A percentile compares a stretch with the other conserved stretches of the same genome.
phyloP scores from a whole-genome alignment of 2,888 invertebrate species.

The Drosophila antonietae region DNA sequence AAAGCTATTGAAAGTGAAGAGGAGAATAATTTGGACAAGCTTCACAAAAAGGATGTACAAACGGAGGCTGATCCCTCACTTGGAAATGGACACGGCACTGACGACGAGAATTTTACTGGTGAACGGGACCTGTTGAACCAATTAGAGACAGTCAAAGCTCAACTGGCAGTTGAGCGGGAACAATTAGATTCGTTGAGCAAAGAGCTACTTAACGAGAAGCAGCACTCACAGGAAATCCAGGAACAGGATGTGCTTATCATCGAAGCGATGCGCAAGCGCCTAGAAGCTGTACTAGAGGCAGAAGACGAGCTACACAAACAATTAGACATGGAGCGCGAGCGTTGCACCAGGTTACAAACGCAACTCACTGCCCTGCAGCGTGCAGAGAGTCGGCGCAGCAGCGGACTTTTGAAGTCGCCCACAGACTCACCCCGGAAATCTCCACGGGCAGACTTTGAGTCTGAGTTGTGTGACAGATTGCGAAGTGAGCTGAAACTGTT shows the following conservation, averaged over 20 bases:
- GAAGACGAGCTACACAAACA: constrained; percentile 88
- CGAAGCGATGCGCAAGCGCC: constrained; percentile 87
- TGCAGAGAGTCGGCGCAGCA: constrained; percentile 82
- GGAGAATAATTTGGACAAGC: constrained; percentile 82
- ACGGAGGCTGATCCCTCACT: constrained; percentile 44
- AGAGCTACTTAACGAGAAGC: constrained; percentile 87
- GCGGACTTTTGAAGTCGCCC: constrained; percentile 81
- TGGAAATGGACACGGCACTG: constrained; percentile 75
- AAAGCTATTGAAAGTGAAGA: constrained; percentile 86
- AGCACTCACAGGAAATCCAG: constrained; percentile 86
- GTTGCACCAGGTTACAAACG: constrained; percentile 85
- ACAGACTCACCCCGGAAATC: constrained; percentile 83
- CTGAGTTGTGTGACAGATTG: constrained; percentile 85
- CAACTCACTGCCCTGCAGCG: constrained; percentile 83
- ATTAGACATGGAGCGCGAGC: constrained; percentile 86
- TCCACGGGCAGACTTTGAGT: constrained; percentile 83
- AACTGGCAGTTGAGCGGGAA: constrained; percentile 78
- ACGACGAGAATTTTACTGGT: constrained; percentile 82
- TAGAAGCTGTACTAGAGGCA: constrained; percentile 88
- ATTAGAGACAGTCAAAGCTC: constrained; percentile 77
- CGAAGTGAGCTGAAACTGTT: constrained; percentile 86
- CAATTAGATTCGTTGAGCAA: constrained; percentile 86
- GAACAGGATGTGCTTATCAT: constrained; percentile 89
- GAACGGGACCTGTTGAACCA: constrained; percentile 83
- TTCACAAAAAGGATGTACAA: constrained; percentile 63